These are phyloP conservation scores for Plumapathes pennacea DNA, from an alignment of 92 coral and sea anemone species.

Conservation along the genomic window DNA sequence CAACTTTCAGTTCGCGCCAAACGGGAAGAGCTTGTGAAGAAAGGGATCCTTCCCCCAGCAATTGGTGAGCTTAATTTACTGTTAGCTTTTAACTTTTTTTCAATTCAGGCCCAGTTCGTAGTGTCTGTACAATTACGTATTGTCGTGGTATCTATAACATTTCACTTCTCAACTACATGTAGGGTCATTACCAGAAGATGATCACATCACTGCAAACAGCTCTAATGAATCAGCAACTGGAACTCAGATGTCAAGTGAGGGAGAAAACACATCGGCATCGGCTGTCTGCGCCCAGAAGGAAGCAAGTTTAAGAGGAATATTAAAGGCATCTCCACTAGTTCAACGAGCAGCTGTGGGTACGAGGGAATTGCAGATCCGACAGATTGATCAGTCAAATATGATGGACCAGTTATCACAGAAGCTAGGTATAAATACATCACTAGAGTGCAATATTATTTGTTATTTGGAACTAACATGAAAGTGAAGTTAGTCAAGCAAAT, in stretches of 20 bases:
- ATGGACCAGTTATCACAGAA: slow-evolving; percentile 80
- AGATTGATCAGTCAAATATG: slow-evolving; percentile 59
- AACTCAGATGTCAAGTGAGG: slow-evolving; percentile 6
- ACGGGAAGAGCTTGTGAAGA: slow-evolving; percentile 75
- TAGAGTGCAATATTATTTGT: no score
- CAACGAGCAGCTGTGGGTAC: slow-evolving; percentile 31
- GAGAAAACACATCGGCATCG: background rate
- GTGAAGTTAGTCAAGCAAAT: background rate
- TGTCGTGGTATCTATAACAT: no score
- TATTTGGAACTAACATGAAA: no score
- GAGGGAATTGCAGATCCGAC: slow-evolving; percentile 36
- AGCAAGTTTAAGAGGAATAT: slow-evolving; percentile 13
- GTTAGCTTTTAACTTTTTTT: no score
- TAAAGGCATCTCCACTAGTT: slow-evolving; percentile 48
- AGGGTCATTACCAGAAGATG: no score
- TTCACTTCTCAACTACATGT: no score
- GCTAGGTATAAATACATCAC: slow-evolving; percentile 39
- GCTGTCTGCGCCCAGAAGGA: background rate
- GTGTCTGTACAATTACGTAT: no score
- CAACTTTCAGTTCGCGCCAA: slow-evolving; percentile 82
- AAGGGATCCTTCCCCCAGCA: slow-evolving; percentile 75
- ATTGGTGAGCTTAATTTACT: slow-evolving; percentile 3
- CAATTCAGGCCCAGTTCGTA: no score
- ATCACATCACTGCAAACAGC: no score
- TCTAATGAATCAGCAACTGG: slow-evolving; percentile 17